These are phyloP conservation scores for Protosalanx chinensis DNA, from an alignment of 2,797 vertebrate genomes.

Conservation along the genomic window DNA sequence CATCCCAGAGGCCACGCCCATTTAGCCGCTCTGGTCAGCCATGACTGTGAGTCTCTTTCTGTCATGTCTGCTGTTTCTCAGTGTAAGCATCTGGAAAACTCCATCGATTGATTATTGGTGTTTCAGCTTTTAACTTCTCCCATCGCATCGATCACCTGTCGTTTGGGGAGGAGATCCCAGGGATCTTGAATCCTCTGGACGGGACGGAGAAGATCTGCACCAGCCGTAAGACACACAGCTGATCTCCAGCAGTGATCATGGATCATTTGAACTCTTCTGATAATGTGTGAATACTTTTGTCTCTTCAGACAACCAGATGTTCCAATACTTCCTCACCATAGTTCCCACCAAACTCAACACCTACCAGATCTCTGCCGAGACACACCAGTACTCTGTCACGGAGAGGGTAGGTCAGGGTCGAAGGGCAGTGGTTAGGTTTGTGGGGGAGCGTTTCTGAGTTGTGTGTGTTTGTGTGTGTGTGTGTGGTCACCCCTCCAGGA, in stretches of 20 bases:
- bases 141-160: conserved; percentile 97
- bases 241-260: no score
- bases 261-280: not conserved
- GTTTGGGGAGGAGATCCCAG: conserved; percentile 91
- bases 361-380: conserved; percentile 80
- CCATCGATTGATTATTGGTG: not conserved
- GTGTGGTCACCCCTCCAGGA: conserved; percentile 72
- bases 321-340: conserved; percentile 98
- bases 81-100: not conserved
- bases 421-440: not conserved
- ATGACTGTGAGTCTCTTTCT: conserved; percentile 84
- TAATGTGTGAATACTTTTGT: not conserved
- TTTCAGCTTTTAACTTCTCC: conserved; percentile 92
- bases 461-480: not conserved
- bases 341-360: conserved; percentile 97
- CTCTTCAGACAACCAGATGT: conserved; percentile 93
- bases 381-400: conserved; percentile 76
- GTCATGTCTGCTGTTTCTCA: not conserved
- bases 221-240: conserved; percentile 74
- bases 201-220: conserved; percentile 93
- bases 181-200: conserved; percentile 92
- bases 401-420: conserved; percentile 63
- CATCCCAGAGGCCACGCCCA: conserved; percentile 96
- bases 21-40: conserved; percentile 92
- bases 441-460: not conserved